Evolutionary conservation across 2,888 invertebrate genomes (phyloP), one percentile per base, ranked within the genome.

Genomic region (Apodemia zela): DNA sequence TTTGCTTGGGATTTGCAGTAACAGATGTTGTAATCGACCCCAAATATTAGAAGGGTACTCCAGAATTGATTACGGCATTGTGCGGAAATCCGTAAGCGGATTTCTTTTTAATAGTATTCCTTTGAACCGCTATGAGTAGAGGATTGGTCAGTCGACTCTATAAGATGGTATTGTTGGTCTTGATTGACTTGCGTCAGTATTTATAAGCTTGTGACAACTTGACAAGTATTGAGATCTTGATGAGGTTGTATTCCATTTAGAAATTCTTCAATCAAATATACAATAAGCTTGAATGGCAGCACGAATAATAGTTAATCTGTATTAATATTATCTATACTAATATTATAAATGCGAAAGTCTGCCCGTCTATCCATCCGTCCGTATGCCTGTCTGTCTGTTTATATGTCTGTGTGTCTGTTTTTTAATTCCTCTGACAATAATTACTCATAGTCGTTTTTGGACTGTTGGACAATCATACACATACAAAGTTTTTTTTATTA

Each of bases 11-110:
- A 72, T 71, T 66, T 72, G 73, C 72, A 73, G 81, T 75, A 82
- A 85, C 89, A 89, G 87, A 88, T 89, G 88, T 85, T 76, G 78
- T 80, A 84, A 82, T 82, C 83, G 81, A 81, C 80, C 80, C 80
- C 77, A 81, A 78, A 79, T 77, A 81, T 81, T 84, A 81, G 83
- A 81, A 82, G 83, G 82, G 83, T 81, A 82, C 87, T 88, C 73
- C 76, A 81, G 77, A 87, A 85, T 82, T 87, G 87, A 88, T 89
- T 89, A 86, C 81, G 78, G 72, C 68, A 74, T 82, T 81, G 82
- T 84, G 77, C 75, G 71, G 71, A 72, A 75, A 69, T 80, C 79
- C 79, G 74, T 84, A 88, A 88, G 89, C 82, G 84, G 88, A 87
- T 88, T 87, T 81, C 78, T 82, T 81, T 85, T 82, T 85, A 85